Conservation (phyloP, 2,113 vertebrate genomes). For the Arvicanthis niloticus region DNA sequence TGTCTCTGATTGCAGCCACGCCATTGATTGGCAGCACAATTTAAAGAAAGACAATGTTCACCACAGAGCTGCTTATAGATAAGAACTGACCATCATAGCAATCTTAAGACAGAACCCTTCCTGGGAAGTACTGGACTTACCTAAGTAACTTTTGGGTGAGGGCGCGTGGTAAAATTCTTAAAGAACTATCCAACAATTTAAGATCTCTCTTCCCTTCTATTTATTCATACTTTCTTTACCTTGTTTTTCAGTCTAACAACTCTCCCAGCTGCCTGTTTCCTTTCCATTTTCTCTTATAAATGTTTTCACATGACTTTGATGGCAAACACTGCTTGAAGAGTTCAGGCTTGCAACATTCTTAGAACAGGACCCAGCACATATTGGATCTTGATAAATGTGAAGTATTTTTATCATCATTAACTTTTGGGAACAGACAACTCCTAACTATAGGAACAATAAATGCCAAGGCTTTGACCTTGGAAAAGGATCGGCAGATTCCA, state of each 20-base stretch:
- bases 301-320: not conserved
- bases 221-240: not conserved
- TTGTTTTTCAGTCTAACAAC: not conserved
- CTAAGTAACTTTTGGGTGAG: not conserved
- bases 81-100: not conserved
- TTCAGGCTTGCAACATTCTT: not conserved
- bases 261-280: not conserved
- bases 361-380: not conserved
- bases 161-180: not conserved
- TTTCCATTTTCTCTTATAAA: not conserved
- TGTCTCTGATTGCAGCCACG: not conserved
- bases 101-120: not conserved
- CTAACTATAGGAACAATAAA: not conserved
- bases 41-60: not conserved
- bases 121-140: not conserved
- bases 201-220: not conserved
- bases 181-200: slow-evolving; percentile 8
- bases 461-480: not conserved
- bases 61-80: not conserved
- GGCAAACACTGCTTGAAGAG: not conserved
- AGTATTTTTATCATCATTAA: not conserved
- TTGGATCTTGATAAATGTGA: not conserved
- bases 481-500: not conserved
- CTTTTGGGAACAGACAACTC: not conserved
- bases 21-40: not conserved